phyloP scores from a whole-genome alignment of 2,797 vertebrate genomes.

The Philypnodon macrostomus region DNA sequence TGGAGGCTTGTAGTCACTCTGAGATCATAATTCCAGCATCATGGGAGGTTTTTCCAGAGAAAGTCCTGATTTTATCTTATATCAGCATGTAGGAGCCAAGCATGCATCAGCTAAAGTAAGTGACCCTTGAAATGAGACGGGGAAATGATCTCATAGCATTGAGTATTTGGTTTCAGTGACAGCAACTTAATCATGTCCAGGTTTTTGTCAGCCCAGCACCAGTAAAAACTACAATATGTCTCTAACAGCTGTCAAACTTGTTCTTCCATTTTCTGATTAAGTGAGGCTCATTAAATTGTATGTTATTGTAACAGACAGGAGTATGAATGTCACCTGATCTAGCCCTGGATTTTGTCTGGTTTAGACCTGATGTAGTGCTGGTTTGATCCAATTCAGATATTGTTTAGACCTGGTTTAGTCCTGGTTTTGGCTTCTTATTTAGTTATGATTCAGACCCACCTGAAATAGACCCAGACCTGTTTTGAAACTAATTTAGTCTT shows the following conservation, averaged over 20 bases:
- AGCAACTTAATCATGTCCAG: constrained; percentile 25
- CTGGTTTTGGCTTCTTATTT: no score
- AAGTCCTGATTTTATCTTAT: constrained; percentile 43
- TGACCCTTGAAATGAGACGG: constrained; percentile 52
- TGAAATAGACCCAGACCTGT: no score
- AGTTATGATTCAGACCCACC: no score
- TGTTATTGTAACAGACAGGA: constrained; percentile 13
- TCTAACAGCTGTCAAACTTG: constrained; percentile 11
- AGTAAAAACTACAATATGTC: constrained; percentile 25
- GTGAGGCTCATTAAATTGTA: constrained; percentile 46
- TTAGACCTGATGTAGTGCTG: no score
- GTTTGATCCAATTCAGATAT: no score
- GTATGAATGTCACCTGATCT: constrained; percentile 33
- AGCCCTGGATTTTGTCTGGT: no score
- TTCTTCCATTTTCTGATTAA: constrained; percentile 17
- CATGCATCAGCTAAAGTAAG: constrained; percentile 35
- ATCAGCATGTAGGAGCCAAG: constrained; percentile 29
- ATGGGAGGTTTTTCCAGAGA: constrained; percentile 25
- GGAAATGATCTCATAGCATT: constrained; percentile 60
- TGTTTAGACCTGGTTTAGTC: no score
- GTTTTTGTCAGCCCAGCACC: constrained; percentile 21
- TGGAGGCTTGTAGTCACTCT: constrained; percentile 16
- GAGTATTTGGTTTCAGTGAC: constrained; percentile 34
- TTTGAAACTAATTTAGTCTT: no score
- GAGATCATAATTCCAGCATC: constrained; percentile 35